Evolutionary conservation across 1,140 invertebrate genomes (phyloP), one percentile per base, ranked within the genome.

Genomic region (Rhizoglyphus robini): DNA sequence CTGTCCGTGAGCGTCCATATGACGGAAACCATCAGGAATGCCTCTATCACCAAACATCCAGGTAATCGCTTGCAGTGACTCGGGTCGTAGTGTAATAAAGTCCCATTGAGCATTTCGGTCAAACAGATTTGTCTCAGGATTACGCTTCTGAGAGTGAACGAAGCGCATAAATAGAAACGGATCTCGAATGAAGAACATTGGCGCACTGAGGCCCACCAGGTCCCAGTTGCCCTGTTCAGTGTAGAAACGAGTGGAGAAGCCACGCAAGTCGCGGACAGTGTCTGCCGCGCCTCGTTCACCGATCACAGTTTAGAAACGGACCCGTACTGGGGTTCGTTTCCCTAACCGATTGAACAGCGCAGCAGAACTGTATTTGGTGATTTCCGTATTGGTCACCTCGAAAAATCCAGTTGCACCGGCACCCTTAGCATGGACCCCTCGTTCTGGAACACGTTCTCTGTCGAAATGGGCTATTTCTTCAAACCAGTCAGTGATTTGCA

Each of bases 141-240:
- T 96, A 69, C 92, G 81, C 75, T 96, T 96, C 76, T 96, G 92
- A 0, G 88, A 89, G 71, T 92, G 89, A 69, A 93, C 89, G 69
- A 94, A 93, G 70, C 84, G 86, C 4, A 88, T 87, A 77, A 96
- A 96, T 18, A 93, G 78, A n/a, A 93, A 81, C 0, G 93, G 88
- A 76, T 97, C 93, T 36, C 91, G 83, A 68, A 96, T 86, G 75
- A 96, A 96, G 79, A 97, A 96, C 66, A 97, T 88, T 0, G 94
- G 93, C 0, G 91, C 96, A 73, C 96, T 96, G 75, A 95, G 96
- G 18, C 92, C 51, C 46, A 94, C 90, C 65, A 96, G 75, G 80
- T 97, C 93, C 90, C 91, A 97, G 73, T 90, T 88, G 46, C 94
- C 94, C 72, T 96, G 88, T 66, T 96, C 91, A 4, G 93, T 94